phyloP scores from a whole-genome alignment of 2,797 vertebrate species.

The Streptopelia turtur region DNA sequence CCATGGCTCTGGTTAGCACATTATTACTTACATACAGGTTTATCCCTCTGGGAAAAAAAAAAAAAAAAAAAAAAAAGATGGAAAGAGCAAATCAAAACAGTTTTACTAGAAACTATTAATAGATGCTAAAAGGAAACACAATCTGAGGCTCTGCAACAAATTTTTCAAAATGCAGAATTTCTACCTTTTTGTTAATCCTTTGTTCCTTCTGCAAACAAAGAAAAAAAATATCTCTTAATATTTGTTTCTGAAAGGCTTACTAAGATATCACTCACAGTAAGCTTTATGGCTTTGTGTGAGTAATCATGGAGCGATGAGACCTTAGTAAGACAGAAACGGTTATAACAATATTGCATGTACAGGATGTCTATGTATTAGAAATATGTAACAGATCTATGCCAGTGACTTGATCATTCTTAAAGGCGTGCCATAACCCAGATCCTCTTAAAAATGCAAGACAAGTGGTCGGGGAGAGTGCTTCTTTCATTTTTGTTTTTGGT shows the following conservation, averaged over 20 bases:
- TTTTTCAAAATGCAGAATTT: neutral
- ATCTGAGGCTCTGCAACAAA: neutral
- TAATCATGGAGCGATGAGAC: fast-evolving
- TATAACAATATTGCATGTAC: neutral
- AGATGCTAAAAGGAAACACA: neutral
- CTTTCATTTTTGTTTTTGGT: fast-evolving
- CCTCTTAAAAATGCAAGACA: neutral
- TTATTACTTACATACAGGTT: neutral
- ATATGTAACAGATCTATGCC: neutral
- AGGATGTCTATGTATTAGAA: neutral
- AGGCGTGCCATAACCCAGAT: neutral
- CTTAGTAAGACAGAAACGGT: neutral
- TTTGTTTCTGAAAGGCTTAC: neutral
- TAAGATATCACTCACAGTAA: neutral
- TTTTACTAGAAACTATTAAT: neutral
- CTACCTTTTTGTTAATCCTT: neutral
- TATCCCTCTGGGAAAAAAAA: neutral
- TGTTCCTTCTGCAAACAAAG: neutral
- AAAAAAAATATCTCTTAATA: neutral
- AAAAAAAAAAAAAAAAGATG: neutral
- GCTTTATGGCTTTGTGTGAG: neutral
- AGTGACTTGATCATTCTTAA: neutral
- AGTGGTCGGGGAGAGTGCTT: fast-evolving
- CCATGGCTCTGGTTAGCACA: neutral
- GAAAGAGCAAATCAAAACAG: neutral